A percentile compares a stretch with the other conserved stretches of the same genome.
Conservation (phyloP, 2,113 vertebrate species). For the Burhinus oedicnemus region DNA sequence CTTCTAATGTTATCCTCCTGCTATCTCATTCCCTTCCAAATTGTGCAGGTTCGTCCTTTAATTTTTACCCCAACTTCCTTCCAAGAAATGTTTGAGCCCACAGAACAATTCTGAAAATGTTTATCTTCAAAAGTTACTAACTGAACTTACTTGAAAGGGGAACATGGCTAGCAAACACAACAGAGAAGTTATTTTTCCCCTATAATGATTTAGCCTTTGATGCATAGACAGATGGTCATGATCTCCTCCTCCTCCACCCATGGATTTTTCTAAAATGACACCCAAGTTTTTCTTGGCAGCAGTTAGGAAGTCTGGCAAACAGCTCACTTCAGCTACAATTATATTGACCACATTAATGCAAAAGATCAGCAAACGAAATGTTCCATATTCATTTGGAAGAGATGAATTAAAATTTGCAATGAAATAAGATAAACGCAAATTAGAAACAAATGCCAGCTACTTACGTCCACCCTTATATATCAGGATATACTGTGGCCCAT, state of each 20-base stretch:
- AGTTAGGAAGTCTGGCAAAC: slow-evolving; percentile 78
- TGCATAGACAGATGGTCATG: slow-evolving; percentile 77
- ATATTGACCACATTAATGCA: slow-evolving; percentile 80
- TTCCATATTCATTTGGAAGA: slow-evolving; percentile 73
- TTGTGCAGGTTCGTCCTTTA: not conserved
- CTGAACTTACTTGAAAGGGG: slow-evolving; percentile 29
- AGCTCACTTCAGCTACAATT: slow-evolving; percentile 77
- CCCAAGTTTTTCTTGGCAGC: slow-evolving; percentile 84
- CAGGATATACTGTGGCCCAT: not conserved
- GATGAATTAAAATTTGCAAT: slow-evolving; percentile 73
- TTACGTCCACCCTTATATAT: not conserved
- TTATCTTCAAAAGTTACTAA: slow-evolving; percentile 24
- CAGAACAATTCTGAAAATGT: slow-evolving; percentile 37
- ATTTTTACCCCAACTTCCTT: not conserved
- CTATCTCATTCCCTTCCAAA: slow-evolving; percentile 19
- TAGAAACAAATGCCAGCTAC: slow-evolving; percentile 54
- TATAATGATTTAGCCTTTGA: slow-evolving; percentile 62
- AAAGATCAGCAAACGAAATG: slow-evolving; percentile 77
- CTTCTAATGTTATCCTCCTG: not conserved
- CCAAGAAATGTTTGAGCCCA: not conserved
- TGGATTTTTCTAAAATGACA: slow-evolving; percentile 83
- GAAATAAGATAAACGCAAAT: slow-evolving; percentile 66
- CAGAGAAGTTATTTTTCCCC: slow-evolving; percentile 45
- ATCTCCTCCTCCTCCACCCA: slow-evolving; percentile 75
- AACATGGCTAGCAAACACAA: slow-evolving; percentile 40